phyloP scores from a whole-genome alignment of 2,888 invertebrate genomes.

The Blastobasis lacticolella region DNA sequence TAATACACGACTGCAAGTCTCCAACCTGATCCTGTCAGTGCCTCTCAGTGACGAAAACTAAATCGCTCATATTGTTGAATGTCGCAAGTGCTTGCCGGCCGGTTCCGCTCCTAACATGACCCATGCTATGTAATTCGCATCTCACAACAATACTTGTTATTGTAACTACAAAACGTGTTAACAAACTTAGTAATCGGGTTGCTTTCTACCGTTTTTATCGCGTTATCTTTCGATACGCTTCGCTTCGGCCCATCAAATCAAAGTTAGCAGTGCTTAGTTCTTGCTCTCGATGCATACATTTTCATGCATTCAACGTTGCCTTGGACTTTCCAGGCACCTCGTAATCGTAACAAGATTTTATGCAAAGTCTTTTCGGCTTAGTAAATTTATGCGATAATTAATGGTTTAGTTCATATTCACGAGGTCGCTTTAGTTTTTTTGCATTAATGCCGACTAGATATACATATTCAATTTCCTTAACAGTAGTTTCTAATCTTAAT shows the following conservation, averaged over 20 bases:
- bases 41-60: constrained; percentile 9
- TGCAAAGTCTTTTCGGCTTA: too few relatives aligned
- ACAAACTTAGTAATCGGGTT: constrained; percentile 14
- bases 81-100: constrained; percentile 23
- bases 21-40: constrained; percentile 5
- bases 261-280: constrained; percentile 32
- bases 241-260: constrained; percentile 41
- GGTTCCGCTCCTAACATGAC: constrained; percentile 11
- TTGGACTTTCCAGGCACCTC: constrained; percentile 21
- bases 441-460: too few relatives aligned
- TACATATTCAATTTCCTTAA: too few relatives aligned
- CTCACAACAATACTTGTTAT: too few relatives aligned
- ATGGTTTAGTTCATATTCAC: too few relatives aligned
- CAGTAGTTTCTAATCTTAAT: too few relatives aligned
- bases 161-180: constrained; percentile 5
- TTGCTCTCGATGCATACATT: constrained; percentile 29
- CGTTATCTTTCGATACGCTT: constrained; percentile 49
- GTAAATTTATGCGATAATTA: too few relatives aligned
- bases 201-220: constrained; percentile 42
- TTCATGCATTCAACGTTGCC: constrained; percentile 26
- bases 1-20: constrained; percentile 13
- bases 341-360: too few relatives aligned
- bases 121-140: too few relatives aligned
- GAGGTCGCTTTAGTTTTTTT: too few relatives aligned
- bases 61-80: constrained; percentile 26